These are phyloP conservation scores for Microvelia longipes DNA, from an alignment of 1,140 invertebrate species.

Conservation along the genomic window DNA sequence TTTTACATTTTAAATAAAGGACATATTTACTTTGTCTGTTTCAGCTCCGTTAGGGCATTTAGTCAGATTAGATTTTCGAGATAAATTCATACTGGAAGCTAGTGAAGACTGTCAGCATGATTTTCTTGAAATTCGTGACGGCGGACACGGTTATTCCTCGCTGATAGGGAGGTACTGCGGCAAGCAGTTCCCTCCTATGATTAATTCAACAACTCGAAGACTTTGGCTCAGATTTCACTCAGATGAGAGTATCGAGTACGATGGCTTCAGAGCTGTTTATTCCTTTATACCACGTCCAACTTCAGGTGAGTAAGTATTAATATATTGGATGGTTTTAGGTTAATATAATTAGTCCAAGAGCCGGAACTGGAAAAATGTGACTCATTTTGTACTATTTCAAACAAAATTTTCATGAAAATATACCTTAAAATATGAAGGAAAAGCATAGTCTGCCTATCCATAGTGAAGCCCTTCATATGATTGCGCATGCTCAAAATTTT, in stretches of 20 bases:
- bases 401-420: too few species aligned
- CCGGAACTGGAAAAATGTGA: too few species aligned
- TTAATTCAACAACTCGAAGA: conserved; percentile 44
- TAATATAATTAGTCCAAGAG: too few species aligned
- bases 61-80: conserved; percentile 64
- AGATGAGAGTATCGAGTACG: conserved; percentile 67
- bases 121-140: conserved; percentile 68
- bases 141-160: conserved; percentile 66
- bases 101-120: conserved; percentile 65
- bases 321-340: too few species aligned
- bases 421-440: too few species aligned
- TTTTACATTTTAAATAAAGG: too few species aligned
- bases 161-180: conserved; percentile 54
- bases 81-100: conserved; percentile 61
- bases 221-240: conserved; percentile 73
- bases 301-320: conserved; percentile 5
- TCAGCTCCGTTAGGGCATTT: conserved; percentile 56
- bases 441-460: too few species aligned
- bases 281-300: conserved; percentile 15
- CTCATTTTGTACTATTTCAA: too few species aligned
- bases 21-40: too few species aligned
- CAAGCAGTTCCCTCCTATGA: conserved; percentile 54
- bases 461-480: too few species aligned
- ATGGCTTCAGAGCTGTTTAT: conserved; percentile 69
- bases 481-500: too few species aligned